phyloP scores from a whole-genome alignment of 37 sponge, comb jelly and placozoan genomes.

The Axinella damicornis region DNA sequence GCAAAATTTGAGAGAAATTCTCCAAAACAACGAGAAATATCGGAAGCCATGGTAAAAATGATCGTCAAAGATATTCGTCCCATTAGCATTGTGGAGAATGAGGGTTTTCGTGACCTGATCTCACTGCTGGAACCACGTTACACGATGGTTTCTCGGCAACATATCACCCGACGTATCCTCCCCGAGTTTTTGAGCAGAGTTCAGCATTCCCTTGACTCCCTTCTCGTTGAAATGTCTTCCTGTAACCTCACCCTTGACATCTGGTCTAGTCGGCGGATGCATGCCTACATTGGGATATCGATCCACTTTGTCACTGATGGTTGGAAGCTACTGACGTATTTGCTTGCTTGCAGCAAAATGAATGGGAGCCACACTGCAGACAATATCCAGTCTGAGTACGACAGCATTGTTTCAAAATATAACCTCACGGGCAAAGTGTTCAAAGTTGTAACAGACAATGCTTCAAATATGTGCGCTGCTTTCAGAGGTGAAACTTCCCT shows the following conservation, averaged over 20 bases:
- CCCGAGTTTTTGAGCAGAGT: background rate
- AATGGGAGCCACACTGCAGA: constrained; percentile 35
- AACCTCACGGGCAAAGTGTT: constrained; percentile 2
- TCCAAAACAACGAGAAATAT: background rate
- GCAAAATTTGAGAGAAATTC: background rate
- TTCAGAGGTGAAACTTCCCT: too few relatives aligned
- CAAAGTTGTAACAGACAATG: constrained; percentile 31
- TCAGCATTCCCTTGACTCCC: background rate
- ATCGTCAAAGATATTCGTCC: constrained; percentile 11
- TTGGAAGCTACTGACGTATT: background rate
- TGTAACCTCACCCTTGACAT: constrained; percentile 10
- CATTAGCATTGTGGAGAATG: background rate
- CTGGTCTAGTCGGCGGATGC: constrained; percentile 23
- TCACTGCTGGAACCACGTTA: constrained; percentile 4
- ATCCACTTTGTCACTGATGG: constrained; percentile 2
- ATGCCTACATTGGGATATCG: constrained; percentile 20
- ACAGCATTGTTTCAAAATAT: background rate
- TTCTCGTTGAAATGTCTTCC: background rate
- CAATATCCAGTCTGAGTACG: background rate
- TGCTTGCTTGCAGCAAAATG: constrained; percentile 21
- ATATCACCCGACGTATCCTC: background rate
- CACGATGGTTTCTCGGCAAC: background rate
- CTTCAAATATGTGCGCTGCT: constrained; percentile 21
- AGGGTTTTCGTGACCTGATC: constrained; percentile 10
- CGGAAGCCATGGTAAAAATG: constrained; percentile 11